Conservation (phyloP, 2,888 invertebrate genomes). For the Scrobipalpa atriplicella region DNA sequence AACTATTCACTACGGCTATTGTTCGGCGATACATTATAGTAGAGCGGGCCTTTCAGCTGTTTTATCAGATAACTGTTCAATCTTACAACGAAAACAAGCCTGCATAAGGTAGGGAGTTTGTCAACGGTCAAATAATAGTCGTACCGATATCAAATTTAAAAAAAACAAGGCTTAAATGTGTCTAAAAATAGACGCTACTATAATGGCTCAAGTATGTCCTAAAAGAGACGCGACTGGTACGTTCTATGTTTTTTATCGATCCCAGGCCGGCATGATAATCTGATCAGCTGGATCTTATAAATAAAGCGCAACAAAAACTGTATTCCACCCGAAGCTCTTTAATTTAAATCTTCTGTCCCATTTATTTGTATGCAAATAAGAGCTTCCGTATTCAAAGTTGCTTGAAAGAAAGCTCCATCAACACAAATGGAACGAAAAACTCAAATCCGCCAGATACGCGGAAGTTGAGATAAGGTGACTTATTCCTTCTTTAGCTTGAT, state of each 20-base stretch:
- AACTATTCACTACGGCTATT: slow-evolving; percentile 7
- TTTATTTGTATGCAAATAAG: slow-evolving; percentile 14
- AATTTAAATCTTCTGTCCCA: slow-evolving; percentile 10
- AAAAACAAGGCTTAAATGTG: too few species aligned
- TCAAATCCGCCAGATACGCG: slow-evolving; percentile 2
- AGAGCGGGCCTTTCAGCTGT: neutral
- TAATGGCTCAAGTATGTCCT: too few species aligned
- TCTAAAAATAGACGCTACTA: too few species aligned
- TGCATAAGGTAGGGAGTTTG: too few species aligned
- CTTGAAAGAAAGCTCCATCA: slow-evolving; percentile 10
- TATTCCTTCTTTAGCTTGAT: neutral
- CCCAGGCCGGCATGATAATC: too few species aligned
- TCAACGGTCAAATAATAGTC: too few species aligned
- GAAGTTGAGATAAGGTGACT: slow-evolving; percentile 19
- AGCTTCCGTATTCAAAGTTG: slow-evolving; percentile 11
- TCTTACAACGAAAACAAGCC: too few species aligned
- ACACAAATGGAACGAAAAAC: slow-evolving; percentile 12
- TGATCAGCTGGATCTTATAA: too few species aligned
- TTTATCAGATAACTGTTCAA: neutral
- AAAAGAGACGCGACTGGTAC: too few species aligned
- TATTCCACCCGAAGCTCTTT: neutral
- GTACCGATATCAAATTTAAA: too few species aligned
- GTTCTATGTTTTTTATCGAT: too few species aligned
- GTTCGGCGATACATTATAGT: slow-evolving; percentile 1
- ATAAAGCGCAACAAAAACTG: neutral